These are phyloP conservation scores for Caenorhabditis uteleia DNA, from an alignment of 2,888 invertebrate genomes.

Conservation along the genomic window DNA sequence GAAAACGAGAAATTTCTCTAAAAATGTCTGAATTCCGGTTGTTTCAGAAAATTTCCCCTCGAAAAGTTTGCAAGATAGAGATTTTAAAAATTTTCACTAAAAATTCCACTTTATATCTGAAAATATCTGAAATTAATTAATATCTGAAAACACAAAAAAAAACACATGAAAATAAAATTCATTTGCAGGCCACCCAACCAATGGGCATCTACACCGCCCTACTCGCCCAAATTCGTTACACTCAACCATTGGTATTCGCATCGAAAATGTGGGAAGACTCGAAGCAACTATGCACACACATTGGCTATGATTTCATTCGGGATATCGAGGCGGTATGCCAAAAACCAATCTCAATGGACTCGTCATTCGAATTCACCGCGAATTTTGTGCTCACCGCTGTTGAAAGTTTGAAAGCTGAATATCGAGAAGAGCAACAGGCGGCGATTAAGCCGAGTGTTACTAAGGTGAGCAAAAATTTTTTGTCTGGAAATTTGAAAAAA, in stretches of 20 bases:
- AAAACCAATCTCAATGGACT: conserved; percentile 22
- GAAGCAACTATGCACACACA: conserved; percentile 9
- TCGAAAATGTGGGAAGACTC: conserved; percentile 33
- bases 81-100: no score
- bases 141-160: no score
- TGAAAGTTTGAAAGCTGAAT: conserved; percentile 20
- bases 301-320: conserved; percentile 20
- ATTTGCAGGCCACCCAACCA: conserved; percentile 11
- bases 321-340: conserved; percentile 21
- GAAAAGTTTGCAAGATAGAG: no score
- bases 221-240: conserved; percentile 8
- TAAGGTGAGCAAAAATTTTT: conserved; percentile 9
- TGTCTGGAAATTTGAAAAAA: no score
- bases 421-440: conserved; percentile 20
- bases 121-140: no score
- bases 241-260: conserved; percentile 6
- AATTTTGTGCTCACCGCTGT: conserved; percentile 27
- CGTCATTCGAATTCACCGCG: conserved; percentile 12
- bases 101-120: no score
- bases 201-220: conserved; percentile 1
- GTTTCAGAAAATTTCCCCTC: no score
- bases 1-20: no score
- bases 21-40: no score
- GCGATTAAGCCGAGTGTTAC: conserved; percentile 9
- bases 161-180: not conserved